Conservation (phyloP, 1,140 invertebrate genomes). For the Leptinotarsa lineolata region DNA sequence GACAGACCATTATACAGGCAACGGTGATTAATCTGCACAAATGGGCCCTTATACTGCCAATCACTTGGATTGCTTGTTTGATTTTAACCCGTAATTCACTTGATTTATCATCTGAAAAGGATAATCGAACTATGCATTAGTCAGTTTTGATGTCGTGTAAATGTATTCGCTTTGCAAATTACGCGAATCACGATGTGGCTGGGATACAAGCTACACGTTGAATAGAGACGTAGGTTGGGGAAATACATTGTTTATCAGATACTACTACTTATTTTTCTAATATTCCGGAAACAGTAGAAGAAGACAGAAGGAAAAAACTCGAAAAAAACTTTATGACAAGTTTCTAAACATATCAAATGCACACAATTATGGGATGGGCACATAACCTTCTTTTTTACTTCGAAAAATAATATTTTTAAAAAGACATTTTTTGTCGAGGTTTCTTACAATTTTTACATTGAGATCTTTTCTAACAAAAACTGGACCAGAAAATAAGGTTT, state of each 20-base stretch:
- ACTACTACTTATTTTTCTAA: too few relatives aligned
- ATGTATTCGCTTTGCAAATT: neutral
- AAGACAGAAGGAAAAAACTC: neutral
- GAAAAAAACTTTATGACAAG: too few relatives aligned
- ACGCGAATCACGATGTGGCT: neutral
- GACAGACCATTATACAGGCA: conserved; percentile 28
- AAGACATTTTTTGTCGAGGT: too few relatives aligned
- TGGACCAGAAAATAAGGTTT: too few relatives aligned
- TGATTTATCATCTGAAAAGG: conserved; percentile 23
- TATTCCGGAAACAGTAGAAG: neutral
- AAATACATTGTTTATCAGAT: too few relatives aligned
- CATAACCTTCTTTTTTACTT: too few relatives aligned
- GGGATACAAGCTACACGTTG: neutral
- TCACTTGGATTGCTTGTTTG: conserved; percentile 42
- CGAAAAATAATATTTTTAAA: too few relatives aligned
- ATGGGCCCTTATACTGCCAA: conserved; percentile 40
- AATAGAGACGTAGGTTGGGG: neutral
- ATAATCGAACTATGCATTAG: conserved; percentile 30
- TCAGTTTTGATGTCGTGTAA: conserved; percentile 19
- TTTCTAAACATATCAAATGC: too few relatives aligned
- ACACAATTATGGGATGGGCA: too few relatives aligned
- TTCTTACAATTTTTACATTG: too few relatives aligned
- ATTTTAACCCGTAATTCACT: conserved; percentile 38
- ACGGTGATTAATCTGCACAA: conserved; percentile 42
- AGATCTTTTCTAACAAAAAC: too few relatives aligned